Evolutionary conservation across 1,140 invertebrate species (phyloP).

Genomic region (Heliothis virescens): DNA sequence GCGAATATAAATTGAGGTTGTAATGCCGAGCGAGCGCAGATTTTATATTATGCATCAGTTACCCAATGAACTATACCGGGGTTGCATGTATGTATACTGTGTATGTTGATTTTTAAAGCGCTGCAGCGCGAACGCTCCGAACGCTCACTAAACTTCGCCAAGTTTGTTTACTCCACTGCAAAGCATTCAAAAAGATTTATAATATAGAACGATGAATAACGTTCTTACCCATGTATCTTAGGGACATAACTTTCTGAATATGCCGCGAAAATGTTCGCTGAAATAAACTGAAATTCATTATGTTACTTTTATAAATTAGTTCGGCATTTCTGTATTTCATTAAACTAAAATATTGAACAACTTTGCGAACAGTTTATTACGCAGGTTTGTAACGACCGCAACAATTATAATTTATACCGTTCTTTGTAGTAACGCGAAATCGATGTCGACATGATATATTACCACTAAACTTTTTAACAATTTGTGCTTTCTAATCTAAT

Average conservation of each 20-base stretch:
- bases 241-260: slow-evolving; percentile 19
- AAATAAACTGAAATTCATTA: slow-evolving; percentile 19
- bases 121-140: slow-evolving; percentile 4
- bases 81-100: slow-evolving; percentile 15
- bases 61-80: slow-evolving; percentile 30
- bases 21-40: slow-evolving; percentile 40
- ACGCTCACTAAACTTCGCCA: slow-evolving; percentile 11
- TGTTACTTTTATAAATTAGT: slow-evolving; percentile 27
- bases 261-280: slow-evolving; percentile 13
- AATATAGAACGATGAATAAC: slow-evolving; percentile 39
- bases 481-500: slow-evolving; percentile 6
- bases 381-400: slow-evolving; percentile 4
- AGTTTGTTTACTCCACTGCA: slow-evolving; percentile 28
- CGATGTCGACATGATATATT: slow-evolving; percentile 5
- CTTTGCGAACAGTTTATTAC: slow-evolving; percentile 11
- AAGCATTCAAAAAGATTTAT: slow-evolving; percentile 38
- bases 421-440: not conserved
- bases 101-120: slow-evolving; percentile 33
- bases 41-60: slow-evolving; percentile 45
- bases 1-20: slow-evolving; percentile 44
- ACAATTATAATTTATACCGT: slow-evolving; percentile 14
- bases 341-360: slow-evolving; percentile 13
- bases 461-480: not conserved
- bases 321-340: slow-evolving; percentile 11
- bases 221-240: slow-evolving; percentile 35